Conservation (phyloP, 2,113 vertebrate species). For the Ceyx melanurus region DNA sequence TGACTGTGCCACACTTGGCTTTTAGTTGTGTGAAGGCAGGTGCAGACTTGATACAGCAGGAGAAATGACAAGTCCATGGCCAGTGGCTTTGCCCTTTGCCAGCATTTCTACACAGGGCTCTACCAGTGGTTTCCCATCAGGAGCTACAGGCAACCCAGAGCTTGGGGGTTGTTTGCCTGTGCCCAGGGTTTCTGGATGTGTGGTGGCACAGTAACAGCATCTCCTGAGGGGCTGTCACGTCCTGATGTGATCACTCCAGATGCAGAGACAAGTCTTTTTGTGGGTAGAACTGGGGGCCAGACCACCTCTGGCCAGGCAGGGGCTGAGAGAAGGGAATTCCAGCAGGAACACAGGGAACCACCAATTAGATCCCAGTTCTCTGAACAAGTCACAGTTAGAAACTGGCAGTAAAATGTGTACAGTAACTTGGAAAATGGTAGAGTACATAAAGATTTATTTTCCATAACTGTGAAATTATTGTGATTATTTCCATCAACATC, state of each 20-base stretch:
- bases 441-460: constrained; percentile 13
- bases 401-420: not conserved
- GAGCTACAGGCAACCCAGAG: not conserved
- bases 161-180: not conserved
- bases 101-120: not conserved
- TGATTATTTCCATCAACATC: constrained; percentile 51
- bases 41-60: not conserved
- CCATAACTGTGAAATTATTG: constrained; percentile 43
- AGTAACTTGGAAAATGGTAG: not conserved
- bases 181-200: not conserved
- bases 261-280: not conserved
- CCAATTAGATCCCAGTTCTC: not conserved
- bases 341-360: accelerated
- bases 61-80: not conserved
- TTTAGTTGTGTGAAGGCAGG: not conserved
- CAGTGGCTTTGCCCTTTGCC: not conserved
- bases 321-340: not conserved
- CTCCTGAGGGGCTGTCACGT: not conserved
- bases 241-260: not conserved
- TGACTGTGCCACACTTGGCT: not conserved
- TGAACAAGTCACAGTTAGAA: not conserved
- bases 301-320: not conserved
- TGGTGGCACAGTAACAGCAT: not conserved
- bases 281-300: not conserved
- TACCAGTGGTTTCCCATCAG: not conserved